Conservation (phyloP, 2,113 vertebrate genomes). For the Chaetodon auriga region DNA sequence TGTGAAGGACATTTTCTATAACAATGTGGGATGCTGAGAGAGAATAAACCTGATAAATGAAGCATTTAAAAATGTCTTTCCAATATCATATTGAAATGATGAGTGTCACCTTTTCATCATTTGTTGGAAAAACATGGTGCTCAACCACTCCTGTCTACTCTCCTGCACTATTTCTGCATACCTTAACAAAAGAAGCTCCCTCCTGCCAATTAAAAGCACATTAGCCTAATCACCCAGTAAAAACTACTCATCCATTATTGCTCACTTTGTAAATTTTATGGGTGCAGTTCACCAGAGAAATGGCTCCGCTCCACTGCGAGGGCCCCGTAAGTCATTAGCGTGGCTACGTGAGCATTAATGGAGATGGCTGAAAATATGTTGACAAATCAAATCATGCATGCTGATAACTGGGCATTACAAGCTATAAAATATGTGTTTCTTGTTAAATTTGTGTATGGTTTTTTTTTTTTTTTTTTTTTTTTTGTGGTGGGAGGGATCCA, state of each 20-base stretch:
- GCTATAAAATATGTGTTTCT: constrained; percentile 9
- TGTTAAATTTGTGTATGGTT: not conserved
- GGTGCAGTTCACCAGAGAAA: constrained; percentile 56
- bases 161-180: constrained; percentile 41
- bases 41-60: not conserved
- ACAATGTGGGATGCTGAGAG: not conserved
- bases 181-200: constrained; percentile 57
- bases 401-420: constrained; percentile 13
- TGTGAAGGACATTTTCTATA: constrained; percentile 1
- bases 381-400: constrained; percentile 61
- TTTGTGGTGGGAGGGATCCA: not conserved
- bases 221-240: constrained; percentile 70
- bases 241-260: constrained; percentile 67
- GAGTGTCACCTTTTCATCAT: constrained; percentile 37
- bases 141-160: constrained; percentile 36
- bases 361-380: constrained; percentile 62
- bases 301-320: constrained; percentile 29
- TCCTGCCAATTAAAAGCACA: constrained; percentile 73
- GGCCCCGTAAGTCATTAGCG: constrained; percentile 54
- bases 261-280: constrained; percentile 69
- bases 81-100: constrained; percentile 16
- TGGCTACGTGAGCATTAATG: constrained; percentile 44
- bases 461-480: not conserved
- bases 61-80: constrained; percentile 31
- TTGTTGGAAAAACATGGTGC: constrained; percentile 19